Evolutionary conservation across 2,888 invertebrate genomes (phyloP), one percentile per base, ranked within the genome.

Genomic region (Dicranocentrus wangi): DNA sequence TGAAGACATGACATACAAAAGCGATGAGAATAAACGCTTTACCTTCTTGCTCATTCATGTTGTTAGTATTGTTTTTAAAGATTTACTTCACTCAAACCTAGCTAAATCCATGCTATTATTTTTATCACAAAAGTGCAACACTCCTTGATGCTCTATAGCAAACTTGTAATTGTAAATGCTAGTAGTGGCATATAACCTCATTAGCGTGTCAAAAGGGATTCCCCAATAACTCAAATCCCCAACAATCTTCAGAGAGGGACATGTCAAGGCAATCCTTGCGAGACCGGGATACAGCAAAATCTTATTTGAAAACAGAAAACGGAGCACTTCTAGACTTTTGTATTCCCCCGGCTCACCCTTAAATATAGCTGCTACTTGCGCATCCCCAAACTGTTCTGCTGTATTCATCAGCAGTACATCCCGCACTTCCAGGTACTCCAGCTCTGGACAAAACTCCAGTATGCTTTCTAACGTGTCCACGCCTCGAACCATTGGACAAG

Each of bases 401-500:
- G 71, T 72, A 32, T 72, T 39, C 42, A 79, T 32, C 10, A 47
- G 28, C 1, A 75, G 63, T 27, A 85, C 43, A 68, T 83, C 85
- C 3, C 73, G 32, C 0, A 84, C 69, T 79, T 85, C 85, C n/a
- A 85, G 42, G 42, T 85, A 85, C 39, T 83, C 47, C 23, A 85
- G 73, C n/a, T 61, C 55, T 21, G 71, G 77, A 65, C 83, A 85
- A 23, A 58, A 60, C 25, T 75, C 60, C 15, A 84, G 7, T 5
- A 85, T 32, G 19, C 80, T 82, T 58, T 55, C 25, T 7, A 85
- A 10, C 0, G 83, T 82, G 0, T 71, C 68, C 15, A 75, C 32
- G n/a, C 43, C 71, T 23, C 70, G 32, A 2, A 84, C 58, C 10
- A 83, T 53, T 7, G 81, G 77, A 2, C 21, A 51, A 1, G 78